A percentile compares a stretch with the other conserved stretches of the same genome.
These are phyloP conservation scores for Chrysolina americana DNA, from an alignment of 2,888 invertebrate species.

Conservation along the genomic window DNA sequence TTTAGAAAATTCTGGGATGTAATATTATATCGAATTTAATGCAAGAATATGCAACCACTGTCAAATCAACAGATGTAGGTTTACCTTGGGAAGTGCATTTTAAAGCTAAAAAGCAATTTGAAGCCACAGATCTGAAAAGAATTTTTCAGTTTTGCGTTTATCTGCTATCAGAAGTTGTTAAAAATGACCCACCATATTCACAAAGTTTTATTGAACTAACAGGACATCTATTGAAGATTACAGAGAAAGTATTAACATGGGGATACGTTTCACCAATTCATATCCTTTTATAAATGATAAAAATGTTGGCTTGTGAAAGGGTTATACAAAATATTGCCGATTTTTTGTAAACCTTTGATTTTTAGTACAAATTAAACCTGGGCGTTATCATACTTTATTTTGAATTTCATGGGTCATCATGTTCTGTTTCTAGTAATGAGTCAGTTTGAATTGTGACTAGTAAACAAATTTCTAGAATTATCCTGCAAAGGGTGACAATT, in stretches of 20 bases:
- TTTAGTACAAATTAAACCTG: too few relatives aligned
- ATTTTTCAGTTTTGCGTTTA: conserved; percentile 83
- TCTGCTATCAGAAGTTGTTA: conserved; percentile 75
- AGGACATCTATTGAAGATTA: conserved; percentile 81
- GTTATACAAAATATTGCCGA: too few relatives aligned
- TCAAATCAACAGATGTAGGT: conserved; percentile 89
- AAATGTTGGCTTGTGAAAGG: neutral
- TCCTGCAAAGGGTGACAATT: too few relatives aligned
- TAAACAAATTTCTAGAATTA: too few relatives aligned
- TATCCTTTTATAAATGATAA: conserved; percentile 60
- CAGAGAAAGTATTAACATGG: conserved; percentile 87
- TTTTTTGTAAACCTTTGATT: too few relatives aligned
- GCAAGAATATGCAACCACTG: conserved; percentile 90
- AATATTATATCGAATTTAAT: conserved; percentile 86
- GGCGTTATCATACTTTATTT: too few relatives aligned
- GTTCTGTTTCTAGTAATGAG: too few relatives aligned
- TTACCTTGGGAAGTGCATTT: conserved; percentile 91
- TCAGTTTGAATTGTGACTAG: too few relatives aligned
- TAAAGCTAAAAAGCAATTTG: conserved; percentile 87
- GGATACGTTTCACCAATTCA: conserved; percentile 78
- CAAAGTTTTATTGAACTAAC: conserved; percentile 75
- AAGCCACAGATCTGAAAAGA: conserved; percentile 82
- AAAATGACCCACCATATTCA: conserved; percentile 69
- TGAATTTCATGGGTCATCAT: too few relatives aligned
- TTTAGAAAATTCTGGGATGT: conserved; percentile 87